These are phyloP conservation scores for Nephila pilipes DNA, from an alignment of 1,140 invertebrate species.

Conservation along the genomic window DNA sequence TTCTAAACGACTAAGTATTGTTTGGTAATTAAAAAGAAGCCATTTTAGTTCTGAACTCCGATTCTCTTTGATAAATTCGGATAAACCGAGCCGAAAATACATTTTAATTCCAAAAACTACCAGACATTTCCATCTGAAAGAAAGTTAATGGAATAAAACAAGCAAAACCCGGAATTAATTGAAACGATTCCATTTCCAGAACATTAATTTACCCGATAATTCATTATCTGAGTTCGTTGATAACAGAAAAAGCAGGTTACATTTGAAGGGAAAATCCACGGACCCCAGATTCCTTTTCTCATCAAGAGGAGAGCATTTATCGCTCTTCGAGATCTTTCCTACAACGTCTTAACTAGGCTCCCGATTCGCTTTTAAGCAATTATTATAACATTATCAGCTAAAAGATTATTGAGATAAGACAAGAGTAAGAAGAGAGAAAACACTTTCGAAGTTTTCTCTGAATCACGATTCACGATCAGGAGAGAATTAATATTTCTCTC, in stretches of 20 bases:
- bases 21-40: too few relatives aligned
- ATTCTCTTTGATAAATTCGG: too few relatives aligned
- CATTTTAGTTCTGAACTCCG: too few relatives aligned
- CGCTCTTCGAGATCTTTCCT: not conserved
- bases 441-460: slow-evolving; percentile 52
- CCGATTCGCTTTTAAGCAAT: slow-evolving; percentile 58
- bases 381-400: slow-evolving; percentile 67
- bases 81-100: too few relatives aligned
- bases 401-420: slow-evolving; percentile 36
- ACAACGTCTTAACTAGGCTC: slow-evolving; percentile 62
- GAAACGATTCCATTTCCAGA: slow-evolving; percentile 32
- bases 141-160: not conserved
- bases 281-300: slow-evolving; percentile 23
- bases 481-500: slow-evolving; percentile 61
- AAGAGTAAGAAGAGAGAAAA: slow-evolving; percentile 12
- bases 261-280: slow-evolving; percentile 14
- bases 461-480: slow-evolving; percentile 54
- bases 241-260: slow-evolving; percentile 4
- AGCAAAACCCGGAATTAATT: slow-evolving; percentile 37
- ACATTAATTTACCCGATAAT: slow-evolving; percentile 39
- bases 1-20: too few relatives aligned
- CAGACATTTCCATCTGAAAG: not conserved
- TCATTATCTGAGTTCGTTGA: slow-evolving; percentile 14
- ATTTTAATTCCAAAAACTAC: too few relatives aligned
- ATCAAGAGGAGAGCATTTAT: slow-evolving; percentile 40